phyloP scores from a whole-genome alignment of 1,140 invertebrate genomes.

The Drosophila willistoni region DNA sequence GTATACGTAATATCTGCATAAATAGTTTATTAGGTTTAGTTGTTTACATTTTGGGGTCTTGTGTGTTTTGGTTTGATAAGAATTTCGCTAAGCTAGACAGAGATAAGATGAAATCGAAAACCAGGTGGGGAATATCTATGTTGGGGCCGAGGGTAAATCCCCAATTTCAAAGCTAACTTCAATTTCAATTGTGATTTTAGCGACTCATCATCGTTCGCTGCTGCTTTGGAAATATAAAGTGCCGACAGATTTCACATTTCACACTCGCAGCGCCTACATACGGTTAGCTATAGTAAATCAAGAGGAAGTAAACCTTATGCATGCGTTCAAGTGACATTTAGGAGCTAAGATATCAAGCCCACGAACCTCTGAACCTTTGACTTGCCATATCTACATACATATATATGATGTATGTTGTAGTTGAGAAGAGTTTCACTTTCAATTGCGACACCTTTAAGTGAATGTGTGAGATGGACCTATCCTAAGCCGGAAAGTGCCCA shows the following conservation, averaged over 20 bases:
- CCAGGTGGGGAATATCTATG: too few relatives aligned
- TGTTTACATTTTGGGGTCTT: background rate
- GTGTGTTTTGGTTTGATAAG: background rate
- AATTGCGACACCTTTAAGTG: slow-evolving; percentile 60
- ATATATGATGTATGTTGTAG: too few relatives aligned
- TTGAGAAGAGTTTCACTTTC: slow-evolving; percentile 76
- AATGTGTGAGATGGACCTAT: slow-evolving; percentile 6
- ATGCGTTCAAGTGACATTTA: slow-evolving; percentile 2
- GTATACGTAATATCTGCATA: slow-evolving; percentile 20
- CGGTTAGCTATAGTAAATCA: background rate
- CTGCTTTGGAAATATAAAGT: background rate
- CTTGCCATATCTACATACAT: slow-evolving; percentile 17
- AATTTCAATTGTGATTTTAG: slow-evolving; percentile 3
- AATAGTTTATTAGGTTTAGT: background rate
- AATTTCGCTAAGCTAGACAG: background rate
- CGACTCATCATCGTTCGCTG: background rate
- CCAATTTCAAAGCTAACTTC: background rate
- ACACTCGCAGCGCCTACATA: slow-evolving; percentile 22
- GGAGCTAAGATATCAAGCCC: slow-evolving; percentile 26
- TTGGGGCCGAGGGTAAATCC: too few relatives aligned
- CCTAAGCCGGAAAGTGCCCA: slow-evolving; percentile 27
- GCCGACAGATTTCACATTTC: slow-evolving; percentile 26
- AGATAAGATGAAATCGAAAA: background rate
- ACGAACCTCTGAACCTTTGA: slow-evolving; percentile 43
- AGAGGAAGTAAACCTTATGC: slow-evolving; percentile 17